phyloP scores from a whole-genome alignment of 1,140 invertebrate genomes.

The Orius laevigatus region DNA sequence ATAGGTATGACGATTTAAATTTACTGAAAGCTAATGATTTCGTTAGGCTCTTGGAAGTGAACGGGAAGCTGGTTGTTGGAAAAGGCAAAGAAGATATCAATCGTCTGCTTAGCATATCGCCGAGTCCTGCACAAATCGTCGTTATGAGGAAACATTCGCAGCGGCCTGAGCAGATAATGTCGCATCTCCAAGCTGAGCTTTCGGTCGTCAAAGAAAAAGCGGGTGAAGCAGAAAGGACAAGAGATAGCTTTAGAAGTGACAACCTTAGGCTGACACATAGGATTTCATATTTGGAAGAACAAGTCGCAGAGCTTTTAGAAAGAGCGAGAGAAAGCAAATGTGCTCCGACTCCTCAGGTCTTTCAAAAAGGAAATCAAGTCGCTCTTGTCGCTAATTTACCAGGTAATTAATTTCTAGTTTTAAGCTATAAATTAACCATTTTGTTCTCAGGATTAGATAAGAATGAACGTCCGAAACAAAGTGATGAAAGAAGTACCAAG shows the following conservation, averaged over 20 bases:
- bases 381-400: slow-evolving; percentile 37
- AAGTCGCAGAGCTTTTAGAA: slow-evolving; percentile 49
- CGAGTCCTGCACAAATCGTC: slow-evolving; percentile 31
- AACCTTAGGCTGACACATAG: slow-evolving; percentile 67
- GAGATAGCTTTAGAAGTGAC: slow-evolving; percentile 47
- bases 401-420: slow-evolving; percentile 21
- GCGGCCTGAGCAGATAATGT: slow-evolving; percentile 22
- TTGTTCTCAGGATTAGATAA: slow-evolving; percentile 5
- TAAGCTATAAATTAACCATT: background rate
- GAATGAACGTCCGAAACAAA: background rate
- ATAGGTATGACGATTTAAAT: slow-evolving; percentile 34
- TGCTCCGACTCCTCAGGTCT: slow-evolving; percentile 38
- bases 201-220: slow-evolving; percentile 36
- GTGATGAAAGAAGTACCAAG: slow-evolving; percentile 15
- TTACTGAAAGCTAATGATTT: too few relatives aligned
- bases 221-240: slow-evolving; percentile 40
- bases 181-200: slow-evolving; percentile 34
- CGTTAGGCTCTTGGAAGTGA: slow-evolving; percentile 65
- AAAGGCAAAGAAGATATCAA: slow-evolving; percentile 50
- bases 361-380: slow-evolving; percentile 41
- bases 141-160: slow-evolving; percentile 34
- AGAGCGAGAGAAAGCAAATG: slow-evolving; percentile 14
- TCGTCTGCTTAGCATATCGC: slow-evolving; percentile 34
- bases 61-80: slow-evolving; percentile 55
- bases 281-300: slow-evolving; percentile 76